Evolutionary conservation across 2,888 invertebrate genomes (phyloP).

Genomic region (Drosophila pseudotakahashii): DNA sequence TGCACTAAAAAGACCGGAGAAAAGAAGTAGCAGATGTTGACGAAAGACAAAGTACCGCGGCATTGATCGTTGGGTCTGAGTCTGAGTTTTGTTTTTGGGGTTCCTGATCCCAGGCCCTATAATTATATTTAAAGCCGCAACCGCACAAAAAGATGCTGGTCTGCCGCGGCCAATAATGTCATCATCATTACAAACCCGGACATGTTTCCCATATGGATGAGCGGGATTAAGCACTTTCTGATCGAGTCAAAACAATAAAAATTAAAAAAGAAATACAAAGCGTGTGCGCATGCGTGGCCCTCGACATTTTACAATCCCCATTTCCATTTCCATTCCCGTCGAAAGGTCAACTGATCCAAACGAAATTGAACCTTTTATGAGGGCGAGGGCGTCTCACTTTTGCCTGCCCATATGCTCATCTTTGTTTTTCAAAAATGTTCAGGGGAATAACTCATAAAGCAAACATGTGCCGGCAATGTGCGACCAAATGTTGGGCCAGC

Average conservation of each 20-base stretch:
- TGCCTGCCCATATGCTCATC: constrained; percentile 40
- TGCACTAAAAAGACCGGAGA: constrained; percentile 56
- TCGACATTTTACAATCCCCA: constrained; percentile 36
- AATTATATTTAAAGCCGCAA: constrained; percentile 50
- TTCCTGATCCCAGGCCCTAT: constrained; percentile 27
- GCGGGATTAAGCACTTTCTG: constrained; percentile 52
- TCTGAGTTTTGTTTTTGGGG: constrained; percentile 21
- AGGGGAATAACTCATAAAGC: constrained; percentile 52
- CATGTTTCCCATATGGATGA: constrained; percentile 71
- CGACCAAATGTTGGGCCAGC: constrained; percentile 54
- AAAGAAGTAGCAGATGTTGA: constrained; percentile 38
- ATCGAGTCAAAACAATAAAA: constrained; percentile 78
- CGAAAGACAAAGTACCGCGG: constrained; percentile 23
- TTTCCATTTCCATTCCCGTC: not conserved
- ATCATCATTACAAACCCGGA: constrained; percentile 60
- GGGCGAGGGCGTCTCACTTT: constrained; percentile 52
- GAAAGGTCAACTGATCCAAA: constrained; percentile 63
- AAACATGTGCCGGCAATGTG: constrained; percentile 74
- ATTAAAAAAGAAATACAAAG: constrained; percentile 44
- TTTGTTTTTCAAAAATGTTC: constrained; percentile 38
- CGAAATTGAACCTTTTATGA: constrained; percentile 73
- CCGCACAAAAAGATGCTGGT: constrained; percentile 69
- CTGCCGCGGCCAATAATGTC: constrained; percentile 64
- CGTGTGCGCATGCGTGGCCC: constrained; percentile 42
- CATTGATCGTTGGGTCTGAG: constrained; percentile 15